Conservation (phyloP, 2,113 vertebrate species). For the Lanius ludovicianus region DNA sequence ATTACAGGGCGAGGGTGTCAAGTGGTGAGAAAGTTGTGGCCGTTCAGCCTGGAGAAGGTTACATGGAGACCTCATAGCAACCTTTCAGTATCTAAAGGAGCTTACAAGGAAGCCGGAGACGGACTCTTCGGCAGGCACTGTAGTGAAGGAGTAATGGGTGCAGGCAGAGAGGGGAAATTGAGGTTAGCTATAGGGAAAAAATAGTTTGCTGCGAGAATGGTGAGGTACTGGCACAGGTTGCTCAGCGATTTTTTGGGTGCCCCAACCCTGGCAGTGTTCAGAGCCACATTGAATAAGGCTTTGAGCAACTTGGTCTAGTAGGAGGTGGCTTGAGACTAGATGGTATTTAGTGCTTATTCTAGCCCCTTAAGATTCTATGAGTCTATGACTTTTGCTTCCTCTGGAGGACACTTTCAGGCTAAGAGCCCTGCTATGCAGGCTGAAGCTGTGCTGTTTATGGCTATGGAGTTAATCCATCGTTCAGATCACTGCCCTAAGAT, state of each 20-base stretch:
- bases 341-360: not conserved
- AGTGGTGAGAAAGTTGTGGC: not conserved
- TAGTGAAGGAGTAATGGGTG: not conserved
- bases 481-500: rapidly evolving
- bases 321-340: too few relatives aligned
- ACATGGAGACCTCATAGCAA: rapidly evolving
- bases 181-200: not conserved
- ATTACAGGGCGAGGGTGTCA: rapidly evolving
- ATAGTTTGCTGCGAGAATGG: not conserved
- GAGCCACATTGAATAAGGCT: not conserved
- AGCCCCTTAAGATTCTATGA: rapidly evolving
- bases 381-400: rapidly evolving
- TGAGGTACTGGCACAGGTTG: not conserved
- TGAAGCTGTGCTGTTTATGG: rapidly evolving
- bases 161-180: too few relatives aligned
- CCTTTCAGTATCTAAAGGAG: rapidly evolving
- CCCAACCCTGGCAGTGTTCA: not conserved
- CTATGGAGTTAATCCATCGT: rapidly evolving
- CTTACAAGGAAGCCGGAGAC: not conserved
- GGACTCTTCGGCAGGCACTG: not conserved
- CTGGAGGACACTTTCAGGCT: rapidly evolving
- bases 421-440: too few relatives aligned
- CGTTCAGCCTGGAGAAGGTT: too few relatives aligned
- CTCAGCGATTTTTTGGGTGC: not conserved
- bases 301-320: not conserved